Evolutionary conservation across 1,140 invertebrate genomes (phyloP).

Genomic region (Melitaea cinxia): DNA sequence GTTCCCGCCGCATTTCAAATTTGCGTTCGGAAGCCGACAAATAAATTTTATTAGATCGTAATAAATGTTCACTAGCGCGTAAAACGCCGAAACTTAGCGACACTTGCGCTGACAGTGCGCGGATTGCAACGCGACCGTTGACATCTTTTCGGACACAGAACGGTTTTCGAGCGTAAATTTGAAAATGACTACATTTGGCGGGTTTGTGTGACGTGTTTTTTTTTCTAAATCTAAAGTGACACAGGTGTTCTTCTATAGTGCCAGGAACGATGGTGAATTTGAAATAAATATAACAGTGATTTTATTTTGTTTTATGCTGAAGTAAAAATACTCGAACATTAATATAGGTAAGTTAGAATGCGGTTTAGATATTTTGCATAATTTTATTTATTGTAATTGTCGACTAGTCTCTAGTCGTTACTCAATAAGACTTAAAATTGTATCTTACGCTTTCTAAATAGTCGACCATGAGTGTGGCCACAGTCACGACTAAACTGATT

Average conservation of each 20-base stretch:
- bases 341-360: constrained; percentile 49
- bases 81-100: constrained; percentile 59
- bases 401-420: constrained; percentile 50
- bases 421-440: constrained; percentile 64
- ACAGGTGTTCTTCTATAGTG: constrained; percentile 65
- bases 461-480: constrained; percentile 73
- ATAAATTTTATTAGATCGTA: constrained; percentile 56
- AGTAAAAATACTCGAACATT: constrained; percentile 40
- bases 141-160: constrained; percentile 53
- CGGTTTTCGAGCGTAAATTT: constrained; percentile 60
- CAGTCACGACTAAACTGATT: constrained; percentile 66
- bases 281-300: constrained; percentile 67
- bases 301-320: constrained; percentile 45
- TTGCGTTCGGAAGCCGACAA: constrained; percentile 58
- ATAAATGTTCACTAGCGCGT: constrained; percentile 66
- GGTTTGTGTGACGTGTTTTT: constrained; percentile 66
- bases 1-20: constrained; percentile 75
- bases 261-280: constrained; percentile 74
- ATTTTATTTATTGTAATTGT: constrained; percentile 43
- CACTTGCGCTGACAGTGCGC: constrained; percentile 63
- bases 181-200: constrained; percentile 62
- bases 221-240: constrained; percentile 63
- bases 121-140: constrained; percentile 69
- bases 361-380: constrained; percentile 47
- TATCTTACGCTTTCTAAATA: constrained; percentile 76